phyloP scores from a whole-genome alignment of 2,888 invertebrate genomes.

The Zygogramma bicolorata region DNA sequence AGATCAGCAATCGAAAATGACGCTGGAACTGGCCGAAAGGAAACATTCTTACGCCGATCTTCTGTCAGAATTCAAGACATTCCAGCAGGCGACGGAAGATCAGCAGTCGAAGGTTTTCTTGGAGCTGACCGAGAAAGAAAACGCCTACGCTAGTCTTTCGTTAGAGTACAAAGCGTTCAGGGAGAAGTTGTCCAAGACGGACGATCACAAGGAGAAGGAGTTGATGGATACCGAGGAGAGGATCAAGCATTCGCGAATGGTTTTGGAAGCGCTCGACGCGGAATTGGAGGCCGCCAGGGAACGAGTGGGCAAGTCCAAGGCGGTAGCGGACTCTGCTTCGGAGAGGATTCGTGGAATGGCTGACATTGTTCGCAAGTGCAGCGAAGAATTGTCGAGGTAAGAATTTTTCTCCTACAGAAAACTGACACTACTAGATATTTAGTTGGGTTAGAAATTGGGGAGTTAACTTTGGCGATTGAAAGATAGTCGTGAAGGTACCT shows the following conservation, averaged over 20 bases:
- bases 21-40: constrained; percentile 21
- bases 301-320: neutral
- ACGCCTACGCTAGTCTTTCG: constrained; percentile 16
- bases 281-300: neutral
- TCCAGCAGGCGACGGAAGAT: constrained; percentile 20
- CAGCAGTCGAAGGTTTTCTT: constrained; percentile 12
- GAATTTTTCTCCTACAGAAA: neutral
- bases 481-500: too few relatives aligned
- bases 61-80: constrained; percentile 21
- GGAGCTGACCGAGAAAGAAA: constrained; percentile 29
- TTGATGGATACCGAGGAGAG: constrained; percentile 7
- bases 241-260: neutral
- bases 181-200: constrained; percentile 14
- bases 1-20: constrained; percentile 11
- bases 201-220: constrained; percentile 17
- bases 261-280: constrained; percentile 8
- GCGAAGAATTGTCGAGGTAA: constrained; percentile 36
- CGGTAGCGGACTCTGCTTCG: constrained; percentile 8
- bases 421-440: too few relatives aligned
- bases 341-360: constrained; percentile 19
- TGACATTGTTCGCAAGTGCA: constrained; percentile 24
- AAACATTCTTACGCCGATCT: constrained; percentile 16
- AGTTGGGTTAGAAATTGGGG: too few relatives aligned
- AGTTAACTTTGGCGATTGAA: too few relatives aligned
- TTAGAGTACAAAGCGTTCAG: constrained; percentile 26